A percentile compares a stretch with the other conserved stretches of the same genome.
phyloP scores from a whole-genome alignment of 2,888 invertebrate genomes.

The Eupsilia transversa region DNA sequence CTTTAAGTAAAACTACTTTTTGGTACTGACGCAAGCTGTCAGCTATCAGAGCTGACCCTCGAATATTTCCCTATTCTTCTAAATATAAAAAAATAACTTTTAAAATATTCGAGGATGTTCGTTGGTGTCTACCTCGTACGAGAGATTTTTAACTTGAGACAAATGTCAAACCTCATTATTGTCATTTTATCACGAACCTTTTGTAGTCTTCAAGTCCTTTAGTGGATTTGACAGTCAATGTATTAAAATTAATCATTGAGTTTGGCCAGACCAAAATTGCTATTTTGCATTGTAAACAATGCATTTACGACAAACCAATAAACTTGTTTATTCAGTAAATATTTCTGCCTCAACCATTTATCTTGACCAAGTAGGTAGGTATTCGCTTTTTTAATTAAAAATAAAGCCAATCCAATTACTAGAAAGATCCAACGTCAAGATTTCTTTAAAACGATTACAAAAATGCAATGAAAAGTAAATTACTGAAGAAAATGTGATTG shows the following conservation, averaged over 20 bases:
- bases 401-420: slow-evolving; percentile 28
- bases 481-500: slow-evolving; percentile 15
- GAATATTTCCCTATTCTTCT: neutral
- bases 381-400: slow-evolving; percentile 8
- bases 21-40: neutral
- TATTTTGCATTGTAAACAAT: neutral
- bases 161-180: neutral
- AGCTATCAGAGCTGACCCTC: neutral
- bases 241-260: neutral
- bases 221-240: neutral
- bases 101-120: neutral
- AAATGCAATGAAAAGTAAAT: slow-evolving; percentile 32
- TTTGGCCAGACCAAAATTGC: neutral
- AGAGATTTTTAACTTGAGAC: neutral
- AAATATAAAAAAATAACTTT: neutral
- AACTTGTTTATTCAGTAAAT: neutral
- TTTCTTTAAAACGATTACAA: slow-evolving; percentile 19
- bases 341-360: neutral
- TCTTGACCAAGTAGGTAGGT: neutral
- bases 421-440: neutral
- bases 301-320: slow-evolving; percentile 11
- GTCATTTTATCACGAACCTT: neutral
- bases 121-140: neutral
- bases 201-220: neutral
- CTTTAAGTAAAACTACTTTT: neutral